Conservation (phyloP, 1,140 invertebrate genomes). For the Brachionus manjavacas region DNA sequence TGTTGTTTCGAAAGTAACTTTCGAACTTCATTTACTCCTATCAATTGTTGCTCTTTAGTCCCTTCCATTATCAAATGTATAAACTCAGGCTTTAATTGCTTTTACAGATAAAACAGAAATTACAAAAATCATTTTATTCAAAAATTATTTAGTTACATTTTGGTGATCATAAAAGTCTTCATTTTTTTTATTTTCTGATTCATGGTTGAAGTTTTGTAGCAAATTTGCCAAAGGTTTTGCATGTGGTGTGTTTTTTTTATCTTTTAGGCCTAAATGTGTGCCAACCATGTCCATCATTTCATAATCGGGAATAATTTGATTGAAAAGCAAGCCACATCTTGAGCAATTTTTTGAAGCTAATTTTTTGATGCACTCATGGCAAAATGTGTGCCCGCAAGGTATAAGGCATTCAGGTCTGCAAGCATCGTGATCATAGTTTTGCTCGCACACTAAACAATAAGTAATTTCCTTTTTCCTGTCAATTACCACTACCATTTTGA, state of each 20-base stretch:
- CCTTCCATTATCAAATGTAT: constrained; percentile 39
- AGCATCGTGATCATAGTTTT: background rate
- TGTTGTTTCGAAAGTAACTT: constrained; percentile 44
- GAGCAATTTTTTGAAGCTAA: background rate
- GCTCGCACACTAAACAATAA: background rate
- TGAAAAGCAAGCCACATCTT: background rate
- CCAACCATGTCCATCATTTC: constrained; percentile 11
- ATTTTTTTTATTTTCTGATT: background rate
- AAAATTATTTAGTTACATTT: background rate
- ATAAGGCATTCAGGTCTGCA: constrained; percentile 18
- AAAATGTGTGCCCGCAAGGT: constrained; percentile 36
- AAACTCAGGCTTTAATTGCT: constrained; percentile 15
- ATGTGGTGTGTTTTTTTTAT: background rate
- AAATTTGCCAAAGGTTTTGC: background rate
- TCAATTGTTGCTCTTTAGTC: constrained; percentile 20
- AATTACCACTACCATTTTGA: constrained; percentile 15
- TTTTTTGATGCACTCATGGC: constrained; percentile 8
- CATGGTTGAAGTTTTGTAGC: background rate
- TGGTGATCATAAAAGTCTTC: background rate
- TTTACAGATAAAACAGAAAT: too few species aligned
- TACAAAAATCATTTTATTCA: too few species aligned
- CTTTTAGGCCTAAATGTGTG: background rate
- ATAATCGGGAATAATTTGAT: constrained; percentile 32
- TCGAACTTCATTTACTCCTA: constrained; percentile 45
- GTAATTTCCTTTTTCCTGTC: constrained; percentile 23